Evolutionary conservation across 2,113 vertebrate genomes (phyloP).

Genomic region (Colinus virginianus): DNA sequence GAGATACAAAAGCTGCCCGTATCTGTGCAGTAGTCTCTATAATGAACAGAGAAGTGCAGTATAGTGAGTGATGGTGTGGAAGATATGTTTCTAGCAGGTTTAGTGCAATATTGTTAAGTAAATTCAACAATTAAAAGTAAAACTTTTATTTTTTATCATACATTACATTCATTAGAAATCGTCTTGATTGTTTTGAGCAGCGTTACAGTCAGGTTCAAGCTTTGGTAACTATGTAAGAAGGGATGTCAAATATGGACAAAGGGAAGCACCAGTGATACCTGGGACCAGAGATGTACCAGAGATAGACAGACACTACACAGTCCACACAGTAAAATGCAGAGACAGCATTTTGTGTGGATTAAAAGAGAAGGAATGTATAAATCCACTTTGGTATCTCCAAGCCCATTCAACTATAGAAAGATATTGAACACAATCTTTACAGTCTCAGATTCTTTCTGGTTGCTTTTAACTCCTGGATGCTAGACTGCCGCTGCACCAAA

Average conservation of each 20-base stretch:
- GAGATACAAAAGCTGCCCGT: neutral
- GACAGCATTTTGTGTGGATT: neutral
- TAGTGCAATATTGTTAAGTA: neutral
- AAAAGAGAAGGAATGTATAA: neutral
- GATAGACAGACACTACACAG: neutral
- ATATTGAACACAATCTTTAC: neutral
- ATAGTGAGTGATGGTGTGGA: neutral
- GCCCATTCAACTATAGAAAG: neutral
- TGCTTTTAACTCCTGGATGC: neutral
- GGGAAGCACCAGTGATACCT: neutral
- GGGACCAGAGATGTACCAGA: neutral
- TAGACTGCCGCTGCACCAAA: neutral
- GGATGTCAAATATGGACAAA: neutral
- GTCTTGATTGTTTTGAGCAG: neutral
- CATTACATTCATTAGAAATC: neutral
- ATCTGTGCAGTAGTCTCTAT: neutral
- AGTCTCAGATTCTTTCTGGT: neutral
- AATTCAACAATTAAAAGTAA: neutral
- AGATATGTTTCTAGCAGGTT: neutral
- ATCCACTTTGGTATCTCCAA: neutral
- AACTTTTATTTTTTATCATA: neutral
- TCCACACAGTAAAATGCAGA: neutral
- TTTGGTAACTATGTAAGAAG: neutral
- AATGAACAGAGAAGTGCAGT: neutral
- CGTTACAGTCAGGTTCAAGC: neutral